Evolutionary conservation across 2,797 vertebrate genomes (phyloP).

Genomic region (Streptopelia turtur): DNA sequence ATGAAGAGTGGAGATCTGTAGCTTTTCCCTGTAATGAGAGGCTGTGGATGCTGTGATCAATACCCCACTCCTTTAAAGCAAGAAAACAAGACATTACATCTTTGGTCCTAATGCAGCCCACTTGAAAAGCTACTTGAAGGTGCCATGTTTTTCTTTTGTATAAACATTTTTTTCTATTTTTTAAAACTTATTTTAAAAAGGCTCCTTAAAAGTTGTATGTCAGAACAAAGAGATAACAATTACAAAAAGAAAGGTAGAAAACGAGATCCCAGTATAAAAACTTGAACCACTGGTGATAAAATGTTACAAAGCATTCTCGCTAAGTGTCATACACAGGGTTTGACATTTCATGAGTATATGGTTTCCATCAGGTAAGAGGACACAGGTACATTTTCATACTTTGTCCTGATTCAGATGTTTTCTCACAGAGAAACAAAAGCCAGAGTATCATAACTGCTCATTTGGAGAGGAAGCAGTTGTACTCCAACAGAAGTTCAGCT

Average conservation of each 20-base stretch:
- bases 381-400: conserved; percentile 2
- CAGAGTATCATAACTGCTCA: not conserved
- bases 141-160: not conserved
- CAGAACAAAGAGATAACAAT: not conserved
- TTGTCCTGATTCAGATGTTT: not conserved
- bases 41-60: not conserved
- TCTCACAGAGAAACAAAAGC: conserved; percentile 48
- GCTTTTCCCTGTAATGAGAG: not conserved
- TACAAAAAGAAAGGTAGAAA: conserved; percentile 56
- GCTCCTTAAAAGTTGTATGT: conserved; percentile 25
- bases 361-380: not conserved
- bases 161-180: not conserved
- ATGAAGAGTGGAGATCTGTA: not conserved
- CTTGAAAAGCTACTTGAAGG: conserved; percentile 36
- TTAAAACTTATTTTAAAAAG: conserved; percentile 52
- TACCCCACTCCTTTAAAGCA: conserved; percentile 41
- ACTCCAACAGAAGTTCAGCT: too few species aligned
- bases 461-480: not conserved
- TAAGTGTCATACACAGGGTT: conserved; percentile 6
- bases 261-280: conserved; percentile 42
- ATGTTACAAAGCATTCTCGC: not conserved
- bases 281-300: conserved; percentile 25
- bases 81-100: conserved; percentile 33
- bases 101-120: conserved; percentile 65
- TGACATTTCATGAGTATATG: not conserved